Evolutionary conservation across 1,140 invertebrate species (phyloP), one percentile per base, ranked within the genome.

Genomic region (Venturia canescens): DNA sequence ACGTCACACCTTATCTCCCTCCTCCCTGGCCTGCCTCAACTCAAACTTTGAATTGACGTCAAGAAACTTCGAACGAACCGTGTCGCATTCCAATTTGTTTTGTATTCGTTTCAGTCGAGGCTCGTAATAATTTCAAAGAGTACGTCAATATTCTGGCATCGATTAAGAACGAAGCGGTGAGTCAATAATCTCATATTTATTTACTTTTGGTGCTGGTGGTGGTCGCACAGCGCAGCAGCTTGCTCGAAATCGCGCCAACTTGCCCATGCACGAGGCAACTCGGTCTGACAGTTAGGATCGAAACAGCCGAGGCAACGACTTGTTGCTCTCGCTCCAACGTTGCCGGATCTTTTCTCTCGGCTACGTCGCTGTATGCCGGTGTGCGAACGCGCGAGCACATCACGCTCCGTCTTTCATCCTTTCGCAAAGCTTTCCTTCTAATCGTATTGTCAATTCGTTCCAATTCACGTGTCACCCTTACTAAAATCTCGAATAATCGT

Each of bases 71-170:
- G 2, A 11, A 53, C 7, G 6, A 53, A 53, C 50, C 16, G 3
- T 53, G 50, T n/a, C 16, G n/a, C n/a, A 53, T 53, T 21, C 18
- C n/a, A n/a, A 15, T 53, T n/a, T n/a, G 1, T 18, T 53, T 53
- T 16, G 18, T 88, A 90, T 88, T 84, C 80, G 86, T 95, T 95
- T 80, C 93, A 97, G 96, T 95, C 90, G 95, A 97, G 90, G 96
- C 97, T 1, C 93, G 97, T 84, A 95, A 94, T 83, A 94, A 95
- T 83, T 98, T 98, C 88, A 98, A 98, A 92, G 96, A 97, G 80
- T 97, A 96, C 91, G 97, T 99, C 3, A 98, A 98, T 89, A 94
- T 94, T 48, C 91, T 99, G 81, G 97, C 97, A 3, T 95, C 95
- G 9, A 97, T 98, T 69, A 97, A 95, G 88, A 94, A 94, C 83